These are phyloP conservation scores for Piprites chloris DNA, from an alignment of 2,113 vertebrate genomes.

Conservation along the genomic window DNA sequence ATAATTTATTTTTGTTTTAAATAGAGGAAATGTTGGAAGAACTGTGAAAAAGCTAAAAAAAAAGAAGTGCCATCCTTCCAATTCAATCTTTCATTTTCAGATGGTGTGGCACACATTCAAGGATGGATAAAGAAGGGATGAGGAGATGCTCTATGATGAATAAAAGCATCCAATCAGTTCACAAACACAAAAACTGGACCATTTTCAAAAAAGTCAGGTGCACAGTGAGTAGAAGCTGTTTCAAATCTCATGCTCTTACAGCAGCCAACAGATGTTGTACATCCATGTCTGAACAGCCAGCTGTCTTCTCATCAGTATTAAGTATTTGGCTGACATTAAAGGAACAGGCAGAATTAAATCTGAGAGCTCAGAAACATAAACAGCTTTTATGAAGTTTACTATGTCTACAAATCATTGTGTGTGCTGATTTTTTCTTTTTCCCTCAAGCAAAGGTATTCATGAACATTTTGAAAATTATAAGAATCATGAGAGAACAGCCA, in stretches of 20 bases:
- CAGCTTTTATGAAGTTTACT: neutral
- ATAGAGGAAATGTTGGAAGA: neutral
- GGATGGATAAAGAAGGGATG: neutral
- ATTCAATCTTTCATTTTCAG: conserved; percentile 1
- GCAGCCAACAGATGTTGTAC: conserved; percentile 44
- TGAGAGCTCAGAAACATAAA: neutral
- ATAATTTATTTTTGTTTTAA: neutral
- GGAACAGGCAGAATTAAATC: neutral
- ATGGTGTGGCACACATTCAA: conserved; percentile 22
- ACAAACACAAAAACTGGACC: conserved; percentile 37
- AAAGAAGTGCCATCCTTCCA: neutral
- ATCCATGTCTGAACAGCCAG: conserved; percentile 32
- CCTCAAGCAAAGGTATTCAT: neutral
- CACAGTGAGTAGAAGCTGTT: conserved; percentile 30
- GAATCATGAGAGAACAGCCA: neutral
- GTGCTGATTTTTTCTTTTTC: neutral
- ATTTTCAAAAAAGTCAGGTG: conserved; percentile 60
- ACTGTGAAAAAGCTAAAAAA: neutral
- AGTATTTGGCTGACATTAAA: conserved; percentile 25
- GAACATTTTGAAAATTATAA: neutral
- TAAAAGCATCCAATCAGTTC: conserved; percentile 32
- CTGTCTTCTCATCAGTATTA: conserved; percentile 30
- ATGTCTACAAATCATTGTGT: neutral
- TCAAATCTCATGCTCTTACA: conserved; percentile 11
- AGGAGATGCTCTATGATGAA: neutral